phyloP scores from a whole-genome alignment of 2,113 vertebrate genomes.

The Egretta garzetta region DNA sequence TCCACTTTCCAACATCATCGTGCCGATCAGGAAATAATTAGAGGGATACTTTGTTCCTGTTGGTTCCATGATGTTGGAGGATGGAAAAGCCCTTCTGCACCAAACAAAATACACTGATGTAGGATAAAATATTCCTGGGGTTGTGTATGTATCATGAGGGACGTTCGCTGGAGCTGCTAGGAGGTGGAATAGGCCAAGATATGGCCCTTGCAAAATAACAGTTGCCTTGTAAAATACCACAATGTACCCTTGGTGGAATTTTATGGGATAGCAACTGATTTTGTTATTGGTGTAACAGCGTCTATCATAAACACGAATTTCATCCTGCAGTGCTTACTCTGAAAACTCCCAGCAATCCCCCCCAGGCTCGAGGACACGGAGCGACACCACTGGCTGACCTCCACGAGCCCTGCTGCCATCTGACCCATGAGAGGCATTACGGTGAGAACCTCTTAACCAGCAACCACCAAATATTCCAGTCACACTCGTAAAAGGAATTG shows the following conservation, averaged over 20 bases:
- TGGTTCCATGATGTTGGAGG: not conserved
- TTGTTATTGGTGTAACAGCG: not conserved
- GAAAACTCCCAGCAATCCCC: not conserved
- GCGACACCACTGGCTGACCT: rapidly evolving
- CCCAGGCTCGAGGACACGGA: not conserved
- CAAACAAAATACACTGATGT: not conserved
- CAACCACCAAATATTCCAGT: not conserved
- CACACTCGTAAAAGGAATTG: not conserved
- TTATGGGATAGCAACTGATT: not conserved
- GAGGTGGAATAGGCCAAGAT: not conserved
- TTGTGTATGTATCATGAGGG: not conserved
- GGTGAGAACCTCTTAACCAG: not conserved
- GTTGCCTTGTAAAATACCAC: not conserved
- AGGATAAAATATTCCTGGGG: not conserved
- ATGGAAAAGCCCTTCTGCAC: not conserved
- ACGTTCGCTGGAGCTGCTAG: not conserved
- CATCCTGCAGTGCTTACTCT: not conserved
- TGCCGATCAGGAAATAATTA: not conserved
- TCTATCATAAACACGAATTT: not conserved
- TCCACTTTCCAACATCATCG: not conserved
- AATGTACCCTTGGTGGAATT: not conserved
- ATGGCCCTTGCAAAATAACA: not conserved
- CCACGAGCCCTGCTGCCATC: not conserved
- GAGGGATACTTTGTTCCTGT: not conserved
- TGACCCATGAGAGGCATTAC: not conserved